Evolutionary conservation across 2,113 vertebrate genomes (phyloP).

Genomic region (Spermophilus dauricus): DNA sequence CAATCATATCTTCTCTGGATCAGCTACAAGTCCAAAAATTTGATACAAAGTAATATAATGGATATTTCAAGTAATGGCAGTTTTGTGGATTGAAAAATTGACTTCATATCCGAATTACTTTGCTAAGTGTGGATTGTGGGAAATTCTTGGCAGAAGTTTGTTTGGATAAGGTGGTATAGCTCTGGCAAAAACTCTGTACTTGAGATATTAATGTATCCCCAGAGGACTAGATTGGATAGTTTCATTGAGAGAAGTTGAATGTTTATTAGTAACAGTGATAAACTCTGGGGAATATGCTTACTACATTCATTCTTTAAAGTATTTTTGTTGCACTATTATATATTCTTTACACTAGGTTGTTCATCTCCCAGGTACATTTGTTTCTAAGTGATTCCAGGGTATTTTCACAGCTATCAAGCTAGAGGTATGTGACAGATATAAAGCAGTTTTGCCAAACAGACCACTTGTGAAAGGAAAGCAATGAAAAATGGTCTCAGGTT

Average conservation of each 20-base stretch:
- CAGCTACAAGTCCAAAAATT: neutral
- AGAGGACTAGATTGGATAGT: neutral
- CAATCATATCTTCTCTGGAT: neutral
- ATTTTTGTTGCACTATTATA: neutral
- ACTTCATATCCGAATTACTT: slow-evolving; percentile 42
- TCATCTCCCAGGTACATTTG: neutral
- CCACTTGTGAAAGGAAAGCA: neutral
- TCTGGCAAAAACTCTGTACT: slow-evolving; percentile 26
- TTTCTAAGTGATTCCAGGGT: slow-evolving; percentile 17
- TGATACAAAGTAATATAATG: neutral
- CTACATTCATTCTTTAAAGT: neutral
- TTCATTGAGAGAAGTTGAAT: slow-evolving; percentile 17
- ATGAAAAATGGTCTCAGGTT: neutral
- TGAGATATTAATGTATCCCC: slow-evolving; percentile 6
- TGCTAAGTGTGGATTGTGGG: slow-evolving; percentile 10
- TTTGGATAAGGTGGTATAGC: slow-evolving; percentile 4
- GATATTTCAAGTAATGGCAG: neutral
- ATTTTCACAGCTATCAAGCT: neutral
- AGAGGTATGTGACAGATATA: neutral
- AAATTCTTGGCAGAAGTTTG: slow-evolving; percentile 22
- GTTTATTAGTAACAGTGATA: slow-evolving; percentile 44
- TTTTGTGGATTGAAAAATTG: slow-evolving; percentile 23
- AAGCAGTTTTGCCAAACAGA: neutral
- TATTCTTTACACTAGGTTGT: neutral
- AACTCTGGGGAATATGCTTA: neutral